phyloP scores from a whole-genome alignment of 2,797 vertebrate species.

The Phataginus tetradactyla region DNA sequence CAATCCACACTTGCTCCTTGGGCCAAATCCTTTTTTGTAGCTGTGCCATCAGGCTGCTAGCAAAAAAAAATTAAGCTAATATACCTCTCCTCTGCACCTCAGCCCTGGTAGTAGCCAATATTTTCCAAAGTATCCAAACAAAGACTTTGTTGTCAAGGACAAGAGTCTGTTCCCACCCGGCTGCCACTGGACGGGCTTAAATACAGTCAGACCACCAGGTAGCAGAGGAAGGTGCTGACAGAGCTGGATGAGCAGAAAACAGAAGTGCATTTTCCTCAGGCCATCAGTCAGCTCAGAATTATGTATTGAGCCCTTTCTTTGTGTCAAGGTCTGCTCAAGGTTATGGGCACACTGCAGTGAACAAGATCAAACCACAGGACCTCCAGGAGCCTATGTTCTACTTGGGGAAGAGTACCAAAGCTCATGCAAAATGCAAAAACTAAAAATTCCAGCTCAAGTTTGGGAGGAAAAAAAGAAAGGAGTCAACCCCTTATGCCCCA shows the following conservation, averaged over 20 bases:
- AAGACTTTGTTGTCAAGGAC: constrained; percentile 19
- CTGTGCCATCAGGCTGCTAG: background rate
- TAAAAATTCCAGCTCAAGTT: background rate
- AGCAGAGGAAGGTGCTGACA: background rate
- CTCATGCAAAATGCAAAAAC: background rate
- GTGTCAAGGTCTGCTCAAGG: background rate
- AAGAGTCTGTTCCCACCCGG: background rate
- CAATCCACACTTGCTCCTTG: background rate
- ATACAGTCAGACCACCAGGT: background rate
- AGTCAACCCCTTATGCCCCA: background rate
- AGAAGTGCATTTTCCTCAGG: background rate
- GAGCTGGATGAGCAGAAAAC: background rate
- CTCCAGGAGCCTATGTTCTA: background rate
- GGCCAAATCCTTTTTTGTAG: constrained; percentile 8
- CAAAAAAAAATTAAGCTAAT: background rate
- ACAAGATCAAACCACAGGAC: background rate
- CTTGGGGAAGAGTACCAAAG: background rate
- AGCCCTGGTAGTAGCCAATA: background rate
- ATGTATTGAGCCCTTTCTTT: background rate
- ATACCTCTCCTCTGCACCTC: background rate
- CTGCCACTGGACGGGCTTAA: background rate
- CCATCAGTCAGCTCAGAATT: background rate
- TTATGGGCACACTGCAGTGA: background rate
- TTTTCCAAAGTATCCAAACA: constrained; percentile 38
- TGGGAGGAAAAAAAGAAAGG: background rate